Evolutionary conservation across 2,888 invertebrate genomes (phyloP).

Genomic region (Rhorus exstirpatorius): DNA sequence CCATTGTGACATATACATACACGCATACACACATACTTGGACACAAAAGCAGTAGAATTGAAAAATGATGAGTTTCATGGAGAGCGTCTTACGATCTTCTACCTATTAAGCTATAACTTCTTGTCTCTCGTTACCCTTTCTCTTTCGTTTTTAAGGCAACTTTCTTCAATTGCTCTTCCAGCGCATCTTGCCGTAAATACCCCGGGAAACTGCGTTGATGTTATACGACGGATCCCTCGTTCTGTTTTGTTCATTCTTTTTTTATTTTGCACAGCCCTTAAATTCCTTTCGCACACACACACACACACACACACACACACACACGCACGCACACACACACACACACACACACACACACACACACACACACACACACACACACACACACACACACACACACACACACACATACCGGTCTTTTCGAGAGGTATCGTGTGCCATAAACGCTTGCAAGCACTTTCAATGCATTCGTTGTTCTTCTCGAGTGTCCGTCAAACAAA

Average conservation of each 20-base stretch:
- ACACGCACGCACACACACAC: neutral
- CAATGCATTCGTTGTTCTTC: too few species aligned
- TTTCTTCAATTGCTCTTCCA: neutral
- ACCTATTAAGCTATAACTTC: slow-evolving; percentile 39
- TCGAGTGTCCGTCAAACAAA: too few species aligned
- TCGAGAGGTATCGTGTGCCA: too few species aligned
- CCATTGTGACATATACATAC: neutral
- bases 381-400: neutral
- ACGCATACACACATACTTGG: too few species aligned
- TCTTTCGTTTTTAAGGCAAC: slow-evolving; percentile 48
- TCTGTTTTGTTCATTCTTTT: neutral
- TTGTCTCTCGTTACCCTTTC: slow-evolving; percentile 6
- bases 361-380: neutral
- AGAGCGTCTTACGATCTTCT: slow-evolving; percentile 42
- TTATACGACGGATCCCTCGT: neutral
- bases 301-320: neutral
- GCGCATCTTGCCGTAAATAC: neutral
- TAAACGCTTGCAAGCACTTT: too few species aligned
- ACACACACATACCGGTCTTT: neutral
- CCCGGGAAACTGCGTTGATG: neutral
- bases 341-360: neutral
- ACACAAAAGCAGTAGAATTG: too few species aligned
- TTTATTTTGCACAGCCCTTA: slow-evolving; percentile 1
- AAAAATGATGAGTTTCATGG: slow-evolving; percentile 57
- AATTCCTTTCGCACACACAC: slow-evolving; percentile 15